Percentiles rank a stretch among this genome's conserved stretches.
These are phyloP conservation scores for Cephalopholis sonnerati DNA, from an alignment of 2,113 vertebrate species.

Conservation along the genomic window DNA sequence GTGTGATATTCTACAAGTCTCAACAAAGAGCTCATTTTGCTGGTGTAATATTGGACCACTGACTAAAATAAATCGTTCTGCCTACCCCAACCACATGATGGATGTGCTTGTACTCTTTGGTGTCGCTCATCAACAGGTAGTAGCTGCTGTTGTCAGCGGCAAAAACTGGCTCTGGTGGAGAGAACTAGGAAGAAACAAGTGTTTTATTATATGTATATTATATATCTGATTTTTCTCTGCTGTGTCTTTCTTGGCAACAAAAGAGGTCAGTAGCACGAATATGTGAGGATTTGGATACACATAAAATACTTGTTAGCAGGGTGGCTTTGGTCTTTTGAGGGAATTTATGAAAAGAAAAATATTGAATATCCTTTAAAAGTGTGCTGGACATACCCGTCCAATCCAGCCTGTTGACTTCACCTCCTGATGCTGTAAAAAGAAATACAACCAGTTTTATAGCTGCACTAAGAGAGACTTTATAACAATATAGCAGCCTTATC, in stretches of 20 bases:
- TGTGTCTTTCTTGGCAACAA: too few species aligned
- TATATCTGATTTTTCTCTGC: too few species aligned
- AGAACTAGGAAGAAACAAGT: slow-evolving; percentile 86
- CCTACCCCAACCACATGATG: slow-evolving; percentile 83
- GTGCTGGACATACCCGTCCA: slow-evolving; percentile 89
- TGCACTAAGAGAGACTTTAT: not conserved
- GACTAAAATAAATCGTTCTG: not conserved
- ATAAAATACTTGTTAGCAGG: too few species aligned
- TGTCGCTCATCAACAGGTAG: slow-evolving; percentile 92
- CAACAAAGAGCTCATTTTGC: not conserved
- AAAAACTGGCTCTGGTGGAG: slow-evolving; percentile 90
- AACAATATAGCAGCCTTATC: not conserved
- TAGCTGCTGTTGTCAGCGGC: slow-evolving; percentile 86
- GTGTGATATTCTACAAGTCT: not conserved
- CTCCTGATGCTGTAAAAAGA: slow-evolving; percentile 76
- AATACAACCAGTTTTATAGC: not conserved
- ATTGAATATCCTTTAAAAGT: not conserved
- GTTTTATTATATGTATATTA: not conserved
- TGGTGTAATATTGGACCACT: not conserved
- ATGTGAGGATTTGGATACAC: not conserved
- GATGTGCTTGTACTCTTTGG: slow-evolving; percentile 92
- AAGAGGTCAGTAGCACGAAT: not conserved
- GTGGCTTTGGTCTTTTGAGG: not conserved
- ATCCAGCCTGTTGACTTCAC: slow-evolving; percentile 91
- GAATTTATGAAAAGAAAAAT: not conserved